Conservation (phyloP, 2,797 vertebrate species). For the Delichon dasypus region DNA sequence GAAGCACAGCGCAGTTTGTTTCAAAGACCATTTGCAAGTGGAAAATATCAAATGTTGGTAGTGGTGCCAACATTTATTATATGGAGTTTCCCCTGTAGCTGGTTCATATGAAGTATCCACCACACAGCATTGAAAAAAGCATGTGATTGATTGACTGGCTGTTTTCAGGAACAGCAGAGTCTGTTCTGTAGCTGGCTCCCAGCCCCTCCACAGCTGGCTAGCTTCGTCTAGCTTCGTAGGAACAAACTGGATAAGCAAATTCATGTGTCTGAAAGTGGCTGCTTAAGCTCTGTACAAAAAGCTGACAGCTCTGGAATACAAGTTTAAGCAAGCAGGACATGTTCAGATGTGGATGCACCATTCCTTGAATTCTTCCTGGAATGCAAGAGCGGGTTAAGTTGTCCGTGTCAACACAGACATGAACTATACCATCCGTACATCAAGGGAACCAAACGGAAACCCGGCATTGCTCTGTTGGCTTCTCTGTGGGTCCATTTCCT, state of each 20-base stretch:
- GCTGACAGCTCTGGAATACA: background rate
- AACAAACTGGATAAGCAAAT: background rate
- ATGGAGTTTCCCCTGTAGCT: background rate
- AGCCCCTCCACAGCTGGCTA: background rate
- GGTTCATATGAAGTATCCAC: background rate
- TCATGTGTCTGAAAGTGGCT: background rate
- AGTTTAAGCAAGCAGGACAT: background rate
- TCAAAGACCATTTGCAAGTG: background rate
- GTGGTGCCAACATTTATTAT: background rate
- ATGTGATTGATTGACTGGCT: background rate
- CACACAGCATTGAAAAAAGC: background rate
- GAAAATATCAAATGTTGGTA: background rate
- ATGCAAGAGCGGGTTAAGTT: background rate
- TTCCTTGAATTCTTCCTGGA: background rate
- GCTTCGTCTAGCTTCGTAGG: background rate
- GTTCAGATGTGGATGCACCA: background rate
- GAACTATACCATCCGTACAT: rapidly evolving
- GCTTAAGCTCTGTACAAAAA: background rate
- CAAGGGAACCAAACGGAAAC: background rate
- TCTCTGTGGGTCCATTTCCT: background rate
- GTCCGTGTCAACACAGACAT: background rate
- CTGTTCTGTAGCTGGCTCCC: background rate
- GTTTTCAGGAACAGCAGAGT: constrained; percentile 1
- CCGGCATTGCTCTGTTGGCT: background rate
- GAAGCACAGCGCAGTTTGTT: background rate